Evolutionary conservation across 2,113 vertebrate species (phyloP).

Genomic region (Heterocephalus glaber): DNA sequence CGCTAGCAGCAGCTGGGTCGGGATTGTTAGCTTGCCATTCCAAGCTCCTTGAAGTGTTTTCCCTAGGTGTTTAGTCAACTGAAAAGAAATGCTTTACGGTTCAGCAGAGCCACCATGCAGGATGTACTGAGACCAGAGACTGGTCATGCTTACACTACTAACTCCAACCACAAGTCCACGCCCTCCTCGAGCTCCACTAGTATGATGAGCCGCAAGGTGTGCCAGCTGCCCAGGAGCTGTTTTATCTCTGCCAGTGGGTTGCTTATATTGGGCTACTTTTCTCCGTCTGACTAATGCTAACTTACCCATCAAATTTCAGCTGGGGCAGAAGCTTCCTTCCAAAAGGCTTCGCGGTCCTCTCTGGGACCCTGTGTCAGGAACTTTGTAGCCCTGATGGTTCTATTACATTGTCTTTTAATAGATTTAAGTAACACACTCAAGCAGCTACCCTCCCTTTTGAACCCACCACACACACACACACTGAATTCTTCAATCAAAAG

Average conservation of each 20-base stretch:
- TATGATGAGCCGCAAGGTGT: not conserved
- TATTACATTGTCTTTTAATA: conserved; percentile 34
- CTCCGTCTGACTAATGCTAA: not conserved
- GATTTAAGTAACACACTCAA: not conserved
- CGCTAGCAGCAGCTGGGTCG: not conserved
- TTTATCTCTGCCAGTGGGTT: not conserved
- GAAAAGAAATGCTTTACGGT: not conserved
- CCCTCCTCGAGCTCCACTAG: not conserved
- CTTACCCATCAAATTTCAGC: not conserved
- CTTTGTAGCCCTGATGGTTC: not conserved
- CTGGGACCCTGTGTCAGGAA: not conserved
- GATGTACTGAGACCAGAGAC: not conserved
- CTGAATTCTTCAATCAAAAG: conserved; percentile 35
- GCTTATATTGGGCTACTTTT: conserved; percentile 14
- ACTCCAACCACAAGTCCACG: not conserved
- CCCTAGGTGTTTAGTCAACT: not conserved
- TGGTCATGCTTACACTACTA: not conserved
- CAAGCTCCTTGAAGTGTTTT: not conserved
- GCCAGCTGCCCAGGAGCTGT: not conserved
- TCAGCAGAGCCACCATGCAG: not conserved
- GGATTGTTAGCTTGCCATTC: too few relatives aligned
- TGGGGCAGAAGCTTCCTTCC: not conserved
- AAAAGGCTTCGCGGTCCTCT: not conserved
- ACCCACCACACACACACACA: not conserved
- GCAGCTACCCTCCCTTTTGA: not conserved